phyloP scores from a whole-genome alignment of 2,797 vertebrate genomes.

The Platyrinchus mystaceus region DNA sequence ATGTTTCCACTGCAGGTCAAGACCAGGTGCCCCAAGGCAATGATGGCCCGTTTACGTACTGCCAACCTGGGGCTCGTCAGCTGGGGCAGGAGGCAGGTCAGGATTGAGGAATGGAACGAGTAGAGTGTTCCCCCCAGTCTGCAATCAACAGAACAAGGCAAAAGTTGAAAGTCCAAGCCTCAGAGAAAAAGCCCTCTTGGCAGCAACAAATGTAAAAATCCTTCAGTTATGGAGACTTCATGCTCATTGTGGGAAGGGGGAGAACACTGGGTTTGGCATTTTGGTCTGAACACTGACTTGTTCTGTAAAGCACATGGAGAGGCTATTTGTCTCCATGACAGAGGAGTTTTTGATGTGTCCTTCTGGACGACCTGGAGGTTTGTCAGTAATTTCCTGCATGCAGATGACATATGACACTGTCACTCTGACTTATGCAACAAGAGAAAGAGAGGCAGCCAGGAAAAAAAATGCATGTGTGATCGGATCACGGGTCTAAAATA shows the following conservation, averaged over 20 bases:
- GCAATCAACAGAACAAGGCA: slow-evolving; percentile 11
- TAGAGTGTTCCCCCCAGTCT: slow-evolving; percentile 87
- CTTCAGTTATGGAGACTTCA: background rate
- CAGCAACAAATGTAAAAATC: background rate
- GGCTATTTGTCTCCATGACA: background rate
- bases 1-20: slow-evolving; percentile 85
- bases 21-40: slow-evolving; percentile 90
- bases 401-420: slow-evolving; percentile 22
- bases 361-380: background rate
- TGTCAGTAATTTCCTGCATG: background rate
- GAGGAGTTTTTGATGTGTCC: background rate
- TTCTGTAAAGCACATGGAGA: background rate
- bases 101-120: slow-evolving; percentile 88
- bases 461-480: background rate
- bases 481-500: slow-evolving; percentile 56
- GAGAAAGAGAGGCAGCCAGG: background rate
- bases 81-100: slow-evolving; percentile 89
- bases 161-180: background rate
- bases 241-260: background rate
- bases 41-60: slow-evolving; percentile 90
- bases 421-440: slow-evolving; percentile 14
- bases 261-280: background rate
- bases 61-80: slow-evolving; percentile 91
- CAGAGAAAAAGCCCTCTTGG: background rate
- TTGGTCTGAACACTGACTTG: background rate